Base-by-base conservation (phyloP, 2,113 vertebrate genomes). In the Brachyhypopomus gauderio region DNA sequence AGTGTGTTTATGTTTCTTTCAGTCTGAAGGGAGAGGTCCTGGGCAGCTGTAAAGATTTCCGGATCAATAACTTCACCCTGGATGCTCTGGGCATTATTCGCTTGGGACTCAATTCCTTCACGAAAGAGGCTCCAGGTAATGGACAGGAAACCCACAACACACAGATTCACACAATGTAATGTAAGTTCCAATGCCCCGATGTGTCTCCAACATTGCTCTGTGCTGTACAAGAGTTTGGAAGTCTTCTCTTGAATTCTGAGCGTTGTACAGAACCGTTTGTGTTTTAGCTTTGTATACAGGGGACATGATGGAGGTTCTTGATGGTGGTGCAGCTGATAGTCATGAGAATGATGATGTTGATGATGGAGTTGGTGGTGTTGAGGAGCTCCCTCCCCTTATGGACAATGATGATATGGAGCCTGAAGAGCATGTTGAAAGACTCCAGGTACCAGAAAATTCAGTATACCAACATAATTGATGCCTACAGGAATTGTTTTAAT, bases 31-130 rank as follows among this genome's bases (percentile, higher is more conserved):
- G 95, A 0, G 97, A 99, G 87, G 16, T 96, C 5, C 80, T 97
- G 22, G 95, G 93, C 69, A 97, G 97, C 90, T 92, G 93, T 81
- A 94, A 93, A 88, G 97, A 98, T 85, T 99, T 97, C 79, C 89
- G 94, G 62, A 95, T 98, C 83, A 97, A 96, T 82, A 89, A 92
- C 0, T 95, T 89, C 86, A 87, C 89, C 1, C 92, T 94, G 0
- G 93, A 95, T 20, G 23, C 77, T 30, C 72, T 64, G 0, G 95
- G 95, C 0, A 76, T 93, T 55, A 94, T 97, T 85, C 81, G 94
- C 75, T 89, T 98, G 88, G 94, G 91, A 38, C 82, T 89, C 0
- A 36, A 59, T 0, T 85, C 85, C 0, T 77, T 85, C 22, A 5
- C 66, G 70, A 83, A 75, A 36, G 22, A 72, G 0, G 5, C 59